phyloP scores from a whole-genome alignment of 2,797 vertebrate species.

The Alexandromys oeconomus region DNA sequence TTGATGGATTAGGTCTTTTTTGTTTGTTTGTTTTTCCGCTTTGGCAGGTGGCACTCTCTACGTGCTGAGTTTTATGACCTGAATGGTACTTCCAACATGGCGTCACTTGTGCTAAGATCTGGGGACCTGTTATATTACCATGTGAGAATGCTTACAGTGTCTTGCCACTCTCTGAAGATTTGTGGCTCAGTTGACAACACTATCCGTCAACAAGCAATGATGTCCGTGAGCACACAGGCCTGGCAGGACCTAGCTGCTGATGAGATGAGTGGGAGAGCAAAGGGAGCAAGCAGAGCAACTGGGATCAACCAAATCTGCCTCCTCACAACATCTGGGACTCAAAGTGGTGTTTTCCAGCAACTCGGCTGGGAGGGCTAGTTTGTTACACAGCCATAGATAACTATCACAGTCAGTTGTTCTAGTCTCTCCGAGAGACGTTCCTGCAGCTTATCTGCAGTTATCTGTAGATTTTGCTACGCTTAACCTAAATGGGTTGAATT shows the following conservation, averaged over 20 bases:
- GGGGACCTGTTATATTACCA: background rate
- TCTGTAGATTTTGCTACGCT: background rate
- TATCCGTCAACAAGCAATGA: background rate
- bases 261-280: background rate
- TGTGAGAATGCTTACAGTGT: background rate
- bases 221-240: background rate
- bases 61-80: background rate
- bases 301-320: background rate
- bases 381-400: slow-evolving; percentile 36
- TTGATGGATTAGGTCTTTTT: background rate
- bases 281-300: background rate
- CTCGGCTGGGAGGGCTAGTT: background rate
- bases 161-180: background rate
- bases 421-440: background rate
- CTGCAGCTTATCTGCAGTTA: background rate
- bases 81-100: background rate
- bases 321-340: background rate
- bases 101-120: background rate
- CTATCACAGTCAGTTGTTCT: background rate
- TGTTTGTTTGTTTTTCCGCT: background rate
- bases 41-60: background rate
- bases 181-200: background rate
- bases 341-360: background rate
- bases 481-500: background rate
- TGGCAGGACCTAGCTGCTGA: background rate